phyloP scores from a whole-genome alignment of 2,888 invertebrate species.

The Pterostichus madidus region DNA sequence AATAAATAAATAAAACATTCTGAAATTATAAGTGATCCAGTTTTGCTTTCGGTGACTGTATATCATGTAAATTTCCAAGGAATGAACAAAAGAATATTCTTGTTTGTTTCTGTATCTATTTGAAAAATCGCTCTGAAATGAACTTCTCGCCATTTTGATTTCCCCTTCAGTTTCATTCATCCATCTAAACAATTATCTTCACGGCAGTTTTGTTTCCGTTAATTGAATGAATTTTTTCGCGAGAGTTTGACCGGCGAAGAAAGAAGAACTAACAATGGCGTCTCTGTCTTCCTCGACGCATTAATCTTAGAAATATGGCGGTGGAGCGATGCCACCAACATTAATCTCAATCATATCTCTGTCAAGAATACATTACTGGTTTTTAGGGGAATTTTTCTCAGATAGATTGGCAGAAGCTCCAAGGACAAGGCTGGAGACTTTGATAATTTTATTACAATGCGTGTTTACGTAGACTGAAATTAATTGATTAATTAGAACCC shows the following conservation, averaged over 20 bases:
- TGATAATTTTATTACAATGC: constrained; percentile 58
- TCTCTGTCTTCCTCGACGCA: constrained; percentile 2
- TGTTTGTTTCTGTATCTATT: background rate
- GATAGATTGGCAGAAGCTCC: constrained; percentile 56
- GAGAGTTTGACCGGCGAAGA: background rate
- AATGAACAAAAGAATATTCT: too few relatives aligned
- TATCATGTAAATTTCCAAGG: too few relatives aligned
- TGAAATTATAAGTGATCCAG: too few relatives aligned
- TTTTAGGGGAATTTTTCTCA: constrained; percentile 55
- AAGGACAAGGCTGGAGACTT: constrained; percentile 63
- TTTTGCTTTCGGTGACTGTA: too few relatives aligned
- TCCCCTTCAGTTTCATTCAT: constrained; percentile 5
- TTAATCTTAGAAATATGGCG: constrained; percentile 63
- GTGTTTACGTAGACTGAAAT: constrained; percentile 59
- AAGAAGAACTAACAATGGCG: constrained; percentile 39
- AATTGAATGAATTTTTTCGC: constrained; percentile 55
- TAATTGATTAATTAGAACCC: constrained; percentile 49
- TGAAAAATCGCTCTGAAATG: constrained; percentile 3
- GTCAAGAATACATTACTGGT: constrained; percentile 66
- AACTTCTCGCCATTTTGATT: constrained; percentile 34
- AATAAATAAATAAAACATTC: too few relatives aligned
- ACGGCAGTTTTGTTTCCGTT: constrained; percentile 37
- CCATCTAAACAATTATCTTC: constrained; percentile 40
- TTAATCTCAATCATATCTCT: constrained; percentile 67
- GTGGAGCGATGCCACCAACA: constrained; percentile 20